Percentiles rank a stretch among this genome's conserved stretches.
Evolutionary conservation across 2,797 vertebrate species (phyloP).

Genomic region (Sitta carolinensis): DNA sequence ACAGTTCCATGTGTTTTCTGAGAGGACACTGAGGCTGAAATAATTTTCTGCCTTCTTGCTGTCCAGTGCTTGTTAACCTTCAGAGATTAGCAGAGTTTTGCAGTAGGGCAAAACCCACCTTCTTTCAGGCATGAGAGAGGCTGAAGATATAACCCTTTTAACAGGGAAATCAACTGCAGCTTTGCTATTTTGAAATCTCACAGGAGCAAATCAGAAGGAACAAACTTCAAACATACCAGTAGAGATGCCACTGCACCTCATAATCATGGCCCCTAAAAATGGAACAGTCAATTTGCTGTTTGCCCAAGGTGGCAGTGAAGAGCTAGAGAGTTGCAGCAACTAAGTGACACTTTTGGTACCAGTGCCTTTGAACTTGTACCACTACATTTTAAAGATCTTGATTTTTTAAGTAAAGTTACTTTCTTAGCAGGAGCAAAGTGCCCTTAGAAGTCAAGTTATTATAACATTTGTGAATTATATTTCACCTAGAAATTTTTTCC

Average conservation of each 20-base stretch:
- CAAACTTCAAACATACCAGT: neutral
- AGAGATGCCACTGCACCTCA: neutral
- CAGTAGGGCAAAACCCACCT: neutral
- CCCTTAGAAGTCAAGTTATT: slow-evolving; percentile 63
- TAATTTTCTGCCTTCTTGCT: neutral
- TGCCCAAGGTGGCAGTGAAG: neutral
- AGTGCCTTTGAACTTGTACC: neutral
- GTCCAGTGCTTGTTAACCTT: neutral
- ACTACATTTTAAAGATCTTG: slow-evolving; percentile 35
- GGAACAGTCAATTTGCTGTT: neutral
- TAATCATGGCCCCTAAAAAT: neutral
- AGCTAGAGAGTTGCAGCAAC: neutral
- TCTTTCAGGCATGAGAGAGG: neutral
- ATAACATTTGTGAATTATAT: slow-evolving; percentile 15
- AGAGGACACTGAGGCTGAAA: neutral
- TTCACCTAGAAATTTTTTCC: slow-evolving; percentile 49
- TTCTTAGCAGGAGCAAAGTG: slow-evolving; percentile 13
- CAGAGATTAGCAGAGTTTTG: neutral
- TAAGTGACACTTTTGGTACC: neutral
- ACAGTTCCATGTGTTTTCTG: neutral
- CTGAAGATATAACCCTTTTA: neutral
- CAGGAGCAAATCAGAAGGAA: neutral
- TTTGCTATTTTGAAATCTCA: neutral
- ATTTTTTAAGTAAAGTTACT: slow-evolving; percentile 55
- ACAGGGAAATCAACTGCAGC: neutral